phyloP scores from a whole-genome alignment of 1,140 invertebrate species.

The Diabrotica undecimpunctata region DNA sequence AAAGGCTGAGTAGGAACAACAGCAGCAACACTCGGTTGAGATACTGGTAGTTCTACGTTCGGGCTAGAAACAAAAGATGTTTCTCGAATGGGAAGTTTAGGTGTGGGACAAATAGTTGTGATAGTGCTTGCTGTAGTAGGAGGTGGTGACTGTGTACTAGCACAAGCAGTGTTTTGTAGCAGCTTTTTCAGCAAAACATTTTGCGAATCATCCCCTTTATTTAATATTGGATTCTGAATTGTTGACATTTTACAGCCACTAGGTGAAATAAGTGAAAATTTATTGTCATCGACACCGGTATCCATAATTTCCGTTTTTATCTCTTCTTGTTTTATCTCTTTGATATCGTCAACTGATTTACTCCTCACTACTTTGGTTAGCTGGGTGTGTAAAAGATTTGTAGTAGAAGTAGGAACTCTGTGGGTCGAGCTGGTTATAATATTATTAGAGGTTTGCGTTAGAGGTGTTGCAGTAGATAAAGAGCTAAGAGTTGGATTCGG shows the following conservation, averaged over 20 bases:
- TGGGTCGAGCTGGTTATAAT: slow-evolving; percentile 19
- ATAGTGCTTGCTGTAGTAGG: slow-evolving; percentile 47
- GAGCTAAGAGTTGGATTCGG: slow-evolving; percentile 38
- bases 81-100: slow-evolving; percentile 50
- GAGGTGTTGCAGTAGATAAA: slow-evolving; percentile 6
- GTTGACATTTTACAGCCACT: slow-evolving; percentile 42
- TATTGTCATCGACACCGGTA: slow-evolving; percentile 23
- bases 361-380: slow-evolving; percentile 46
- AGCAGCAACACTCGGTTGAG: slow-evolving; percentile 13
- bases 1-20: slow-evolving; percentile 35
- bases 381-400: slow-evolving; percentile 53
- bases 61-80: slow-evolving; percentile 55
- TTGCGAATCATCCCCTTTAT: slow-evolving; percentile 71
- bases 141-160: slow-evolving; percentile 52
- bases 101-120: slow-evolving; percentile 54
- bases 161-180: slow-evolving; percentile 77
- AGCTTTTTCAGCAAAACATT: slow-evolving; percentile 88
- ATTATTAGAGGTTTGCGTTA: slow-evolving; percentile 6
- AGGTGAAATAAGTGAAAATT: slow-evolving; percentile 13
- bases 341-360: slow-evolving; percentile 31
- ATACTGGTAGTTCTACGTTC: slow-evolving; percentile 29
- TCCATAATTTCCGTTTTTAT: slow-evolving; percentile 16
- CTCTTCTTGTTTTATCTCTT: slow-evolving; percentile 32
- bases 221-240: slow-evolving; percentile 28
- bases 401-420: slow-evolving; percentile 27